Base-by-base conservation (phyloP, 2,888 invertebrate genomes). In the Conchocele bisecta region DNA sequence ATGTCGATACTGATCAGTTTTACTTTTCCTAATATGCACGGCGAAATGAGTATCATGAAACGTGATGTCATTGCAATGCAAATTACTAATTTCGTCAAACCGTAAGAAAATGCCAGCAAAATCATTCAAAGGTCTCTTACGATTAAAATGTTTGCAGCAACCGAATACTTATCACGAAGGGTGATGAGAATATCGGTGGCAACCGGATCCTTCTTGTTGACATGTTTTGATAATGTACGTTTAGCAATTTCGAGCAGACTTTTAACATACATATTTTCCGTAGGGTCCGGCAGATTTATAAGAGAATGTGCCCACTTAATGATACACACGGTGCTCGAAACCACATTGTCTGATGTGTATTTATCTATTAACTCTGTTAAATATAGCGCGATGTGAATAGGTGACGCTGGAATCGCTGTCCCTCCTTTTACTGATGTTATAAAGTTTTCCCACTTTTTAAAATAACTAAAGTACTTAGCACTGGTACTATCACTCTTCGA, bases 1-100 rank as follows among this genome's bases (percentile, higher is more conserved):
- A 0, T 35, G n/a, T 24, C 69, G 41, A 31, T 75, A 78, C 46
- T 76, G 71, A 51, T 75, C 75, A 15, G 76, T 76, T 37, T 77
- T 77, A 61, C 76, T 64, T 48, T 66, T 58, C 6, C 42, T 44
- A 29, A 79, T 76, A 20, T 50, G 17, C 11, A 75, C 22, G 7
- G 39, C 33, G 31, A 75, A 53, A 70, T 73, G 39, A 17, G 42
- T 53, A 7, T 69, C 59, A 26, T 29, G 4, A 31, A 70, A 63
- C 17, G 15, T 31, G 9, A 76, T 33, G 53, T 72, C 64, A 24
- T 51, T 65, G 33, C 75, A 75, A 5, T 22, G 22, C 17, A 69
- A 33, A 39, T 35, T 57, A 42, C 63, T 57, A 2, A 70, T 24
- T 24, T 70, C 70, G 48, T 64, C 46, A 31, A n/a, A 64, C 35